Evolutionary conservation across 2,113 vertebrate genomes (phyloP).

Genomic region (Cyanoderma ruficeps): DNA sequence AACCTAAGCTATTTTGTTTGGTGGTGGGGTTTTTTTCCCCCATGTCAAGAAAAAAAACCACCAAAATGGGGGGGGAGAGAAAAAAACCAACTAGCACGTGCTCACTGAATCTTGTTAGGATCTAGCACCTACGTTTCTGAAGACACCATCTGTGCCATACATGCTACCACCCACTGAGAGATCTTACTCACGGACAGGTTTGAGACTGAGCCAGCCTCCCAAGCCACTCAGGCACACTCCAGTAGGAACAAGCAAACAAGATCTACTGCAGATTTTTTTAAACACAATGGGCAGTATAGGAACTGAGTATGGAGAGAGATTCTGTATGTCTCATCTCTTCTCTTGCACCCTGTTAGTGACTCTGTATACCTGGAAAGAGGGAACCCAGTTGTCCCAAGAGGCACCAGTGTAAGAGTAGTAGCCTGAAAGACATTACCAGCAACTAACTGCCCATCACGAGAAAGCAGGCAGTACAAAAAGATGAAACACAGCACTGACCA

Average conservation of each 20-base stretch:
- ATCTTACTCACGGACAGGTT: background rate
- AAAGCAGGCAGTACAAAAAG: background rate
- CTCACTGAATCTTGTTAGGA: background rate
- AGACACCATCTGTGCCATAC: slow-evolving; percentile 4
- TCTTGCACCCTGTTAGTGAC: background rate
- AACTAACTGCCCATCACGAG: background rate
- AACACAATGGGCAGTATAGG: background rate
- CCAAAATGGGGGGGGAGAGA: background rate
- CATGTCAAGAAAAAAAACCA: background rate
- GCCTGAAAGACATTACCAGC: background rate
- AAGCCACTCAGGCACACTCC: background rate
- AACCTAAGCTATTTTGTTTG: background rate
- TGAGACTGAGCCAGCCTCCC: background rate
- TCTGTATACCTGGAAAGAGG: background rate
- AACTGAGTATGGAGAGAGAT: background rate
- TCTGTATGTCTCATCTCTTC: background rate
- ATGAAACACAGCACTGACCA: background rate
- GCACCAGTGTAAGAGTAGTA: background rate
- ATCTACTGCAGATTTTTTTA: background rate
- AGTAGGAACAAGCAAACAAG: background rate
- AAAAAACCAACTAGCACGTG: background rate
- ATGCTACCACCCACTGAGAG: background rate
- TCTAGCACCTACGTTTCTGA: background rate
- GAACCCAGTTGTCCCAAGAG: background rate
- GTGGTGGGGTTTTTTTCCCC: rapidly evolving